Base-by-base conservation (phyloP, 37 sponge, comb jelly and placozoan genomes). In the Spongilla lacustris region DNA sequence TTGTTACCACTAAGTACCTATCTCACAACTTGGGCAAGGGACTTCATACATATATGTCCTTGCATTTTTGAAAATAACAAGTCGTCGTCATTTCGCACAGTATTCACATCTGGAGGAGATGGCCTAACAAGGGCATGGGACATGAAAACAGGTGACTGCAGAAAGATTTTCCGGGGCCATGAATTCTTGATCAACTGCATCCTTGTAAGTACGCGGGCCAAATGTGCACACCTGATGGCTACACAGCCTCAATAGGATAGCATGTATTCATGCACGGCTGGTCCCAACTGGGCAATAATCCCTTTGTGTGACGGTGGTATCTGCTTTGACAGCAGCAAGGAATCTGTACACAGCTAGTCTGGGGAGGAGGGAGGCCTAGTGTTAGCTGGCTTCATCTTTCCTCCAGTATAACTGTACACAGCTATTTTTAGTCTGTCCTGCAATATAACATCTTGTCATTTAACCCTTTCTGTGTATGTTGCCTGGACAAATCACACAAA, bases 131-230 rank as follows among this genome's bases (percentile, higher is more conserved):
- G 71, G 69, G 89, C 75, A 37, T 89, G 89, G 89, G 89, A 82
- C 71, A 77, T 83, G 72, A 38, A 30, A 12, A 83, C 50, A 77
- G 89, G 83, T 37, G 72, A 48, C 25, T 89, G 89, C 77, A 78
- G 37, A 23, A 76, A 78, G 50, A 25, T 83, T 35, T 74, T 89
- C 72, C 71, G 77, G 3, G 81, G 88, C 22, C 78, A 77, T 24
- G 76, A 78, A 49, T 77, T 83, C 36, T 83, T 78, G 26, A 71
- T 89, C 35, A 89, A 89, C 78, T 89, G 89, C 66, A 78, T 89
- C 71, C 79, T 50, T 31, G 79, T 86, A 38, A 71, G 68, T n/a
- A 27, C 2, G 66, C 23, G 69, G 32, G 17, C 81, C 67, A 68
- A 23, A 49, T 67, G 11, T 48, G 48, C 11, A 50, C 33, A 35